Evolutionary conservation across 2,797 vertebrate genomes (phyloP), one percentile per base, ranked within the genome.

Genomic region (Enteromius paludinosus): DNA sequence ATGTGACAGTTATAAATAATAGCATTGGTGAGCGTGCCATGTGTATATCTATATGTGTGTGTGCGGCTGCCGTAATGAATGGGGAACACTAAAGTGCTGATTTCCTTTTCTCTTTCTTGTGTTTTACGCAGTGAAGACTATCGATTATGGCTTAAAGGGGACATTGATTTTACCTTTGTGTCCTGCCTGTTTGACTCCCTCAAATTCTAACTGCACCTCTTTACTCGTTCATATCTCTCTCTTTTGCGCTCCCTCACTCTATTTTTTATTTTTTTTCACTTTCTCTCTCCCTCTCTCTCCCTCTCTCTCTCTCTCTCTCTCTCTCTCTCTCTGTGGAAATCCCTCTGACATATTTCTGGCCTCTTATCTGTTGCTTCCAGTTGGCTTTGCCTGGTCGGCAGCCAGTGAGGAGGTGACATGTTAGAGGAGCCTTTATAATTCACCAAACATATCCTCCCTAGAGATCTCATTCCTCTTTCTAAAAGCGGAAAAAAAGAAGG

Each of bases 121-220:
- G 72, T 80, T 71, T 79, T 71, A 86, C 7, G 45, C 78, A 82
- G 68, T 70, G 85, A 70, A 81, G 78, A 69, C 73, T 85, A 88
- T 89, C 74, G 87, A 90, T 86, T 86, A 84, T 83, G 85, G 82
- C 82, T 86, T 81, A 78, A 85, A 82, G 77, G 75, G 80, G 74
- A 47, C 83, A 89, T 87, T 89, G 88, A 89, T 88, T 90, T 85
- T 86, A 82, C 83, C 75, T 79, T 81, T 86, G 43, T 86, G 83
- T 88, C 83, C 78, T 79, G 84, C 41, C 76, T 84, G 69, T 83
- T 87, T 88, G 83, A 88, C 79, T 87, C 78, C 78, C 84, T 82
- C 82, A 82, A 82, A 83, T 79, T 59, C 62, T 69, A 85, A 72
- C 72, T 66, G 69, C 78, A 47, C 54, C 69, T 65, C 47, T 56